A percentile compares a stretch with the other conserved stretches of the same genome.
Conservation (phyloP, 1,140 invertebrate species). For the Drosophila bipectinata region DNA sequence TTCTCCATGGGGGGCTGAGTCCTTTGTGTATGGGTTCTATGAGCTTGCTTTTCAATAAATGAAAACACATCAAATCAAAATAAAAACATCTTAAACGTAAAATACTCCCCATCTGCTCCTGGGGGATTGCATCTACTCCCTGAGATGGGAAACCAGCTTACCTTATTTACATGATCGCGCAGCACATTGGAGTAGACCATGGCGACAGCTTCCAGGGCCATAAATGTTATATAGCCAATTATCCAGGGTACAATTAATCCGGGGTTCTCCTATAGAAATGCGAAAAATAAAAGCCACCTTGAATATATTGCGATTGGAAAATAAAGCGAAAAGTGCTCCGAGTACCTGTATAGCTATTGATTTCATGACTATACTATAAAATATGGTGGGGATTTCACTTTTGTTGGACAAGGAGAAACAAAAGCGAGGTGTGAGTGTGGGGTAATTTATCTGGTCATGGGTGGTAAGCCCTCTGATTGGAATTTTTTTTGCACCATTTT, state of each 20-base stretch:
- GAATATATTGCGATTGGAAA: constrained; percentile 12
- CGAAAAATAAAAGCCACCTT: constrained; percentile 8
- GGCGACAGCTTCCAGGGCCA: constrained; percentile 89
- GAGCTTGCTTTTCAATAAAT: constrained; percentile 56
- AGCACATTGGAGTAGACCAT: constrained; percentile 91
- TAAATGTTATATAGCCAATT: constrained; percentile 89
- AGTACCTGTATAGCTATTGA: constrained; percentile 53
- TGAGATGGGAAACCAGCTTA: constrained; percentile 81
- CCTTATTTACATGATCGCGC: constrained; percentile 90
- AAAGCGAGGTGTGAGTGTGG: constrained; percentile 22
- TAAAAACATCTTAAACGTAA: constrained; percentile 52
- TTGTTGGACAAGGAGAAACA: constrained; percentile 7
- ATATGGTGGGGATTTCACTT: constrained; percentile 10
- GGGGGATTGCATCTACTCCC: background rate
- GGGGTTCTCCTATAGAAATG: constrained; percentile 86
- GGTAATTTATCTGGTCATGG: constrained; percentile 67
- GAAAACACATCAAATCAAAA: constrained; percentile 33
- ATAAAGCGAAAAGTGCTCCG: constrained; percentile 7
- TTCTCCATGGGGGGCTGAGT: constrained; percentile 16
- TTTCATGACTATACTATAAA: constrained; percentile 46
- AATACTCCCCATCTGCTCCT: constrained; percentile 20
- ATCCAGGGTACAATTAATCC: constrained; percentile 89
- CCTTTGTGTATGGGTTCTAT: constrained; percentile 21
- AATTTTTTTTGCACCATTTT: constrained; percentile 63
- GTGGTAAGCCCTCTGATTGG: constrained; percentile 63